Conservation (phyloP, 2,113 vertebrate species). For the Caracal caracal region DNA sequence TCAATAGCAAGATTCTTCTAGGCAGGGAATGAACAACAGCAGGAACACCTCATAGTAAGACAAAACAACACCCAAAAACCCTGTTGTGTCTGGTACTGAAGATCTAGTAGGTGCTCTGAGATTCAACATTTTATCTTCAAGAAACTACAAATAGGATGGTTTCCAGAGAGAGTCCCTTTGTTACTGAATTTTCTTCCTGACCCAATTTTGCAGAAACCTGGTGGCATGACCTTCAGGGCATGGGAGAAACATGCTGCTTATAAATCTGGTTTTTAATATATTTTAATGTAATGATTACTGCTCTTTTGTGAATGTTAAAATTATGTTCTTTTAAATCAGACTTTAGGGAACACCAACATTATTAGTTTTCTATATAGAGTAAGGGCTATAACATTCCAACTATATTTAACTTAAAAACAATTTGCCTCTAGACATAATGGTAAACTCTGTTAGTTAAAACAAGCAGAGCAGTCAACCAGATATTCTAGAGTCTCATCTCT, state of each 20-base stretch:
- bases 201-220: neutral
- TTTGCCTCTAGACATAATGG: neutral
- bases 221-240: neutral
- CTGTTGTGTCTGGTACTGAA: neutral
- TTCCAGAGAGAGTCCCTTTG: neutral
- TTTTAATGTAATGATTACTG: constrained; percentile 34
- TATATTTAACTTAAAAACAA: constrained; percentile 43
- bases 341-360: neutral
- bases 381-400: constrained; percentile 36
- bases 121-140: constrained; percentile 41
- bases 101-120: neutral
- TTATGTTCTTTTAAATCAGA: constrained; percentile 43
- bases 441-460: neutral
- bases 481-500: neutral
- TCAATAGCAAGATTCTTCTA: neutral
- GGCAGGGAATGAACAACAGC: neutral
- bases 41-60: neutral
- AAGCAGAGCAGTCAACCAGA: neutral
- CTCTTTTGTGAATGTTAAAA: constrained; percentile 43
- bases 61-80: neutral
- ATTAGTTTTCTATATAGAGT: constrained; percentile 43
- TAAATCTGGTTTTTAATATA: constrained; percentile 44
- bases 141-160: constrained; percentile 37
- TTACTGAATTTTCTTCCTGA: neutral
- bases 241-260: neutral